Percentiles rank a stretch among this genome's conserved stretches.
These are phyloP conservation scores for Pseudomyrmex cubaensis DNA, from an alignment of 1,140 invertebrate genomes.

Conservation along the genomic window DNA sequence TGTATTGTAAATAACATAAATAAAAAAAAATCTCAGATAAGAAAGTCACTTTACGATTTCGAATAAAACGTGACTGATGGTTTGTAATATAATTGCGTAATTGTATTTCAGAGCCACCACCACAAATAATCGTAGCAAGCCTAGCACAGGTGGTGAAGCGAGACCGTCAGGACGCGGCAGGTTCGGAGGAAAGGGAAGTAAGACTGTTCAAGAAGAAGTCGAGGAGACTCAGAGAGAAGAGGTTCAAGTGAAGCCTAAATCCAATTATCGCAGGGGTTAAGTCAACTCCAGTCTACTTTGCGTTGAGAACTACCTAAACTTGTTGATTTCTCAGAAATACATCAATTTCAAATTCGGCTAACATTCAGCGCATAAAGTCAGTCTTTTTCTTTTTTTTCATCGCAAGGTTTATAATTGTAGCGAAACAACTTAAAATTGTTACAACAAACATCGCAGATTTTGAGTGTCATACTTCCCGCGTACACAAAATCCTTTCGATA, in stretches of 20 bases:
- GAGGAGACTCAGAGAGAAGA: constrained; percentile 79
- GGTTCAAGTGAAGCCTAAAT: constrained; percentile 78
- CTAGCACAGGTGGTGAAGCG: constrained; percentile 53
- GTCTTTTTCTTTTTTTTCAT: not conserved
- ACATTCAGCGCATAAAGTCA: not conserved
- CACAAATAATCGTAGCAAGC: constrained; percentile 68
- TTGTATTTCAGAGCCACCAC: constrained; percentile 61
- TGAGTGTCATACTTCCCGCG: not conserved
- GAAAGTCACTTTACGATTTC: not conserved
- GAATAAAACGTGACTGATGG: not conserved
- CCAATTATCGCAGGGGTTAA: constrained; percentile 76
- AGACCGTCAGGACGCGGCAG: constrained; percentile 72
- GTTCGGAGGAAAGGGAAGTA: constrained; percentile 72
- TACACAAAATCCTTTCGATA: too few relatives aligned
- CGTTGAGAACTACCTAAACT: not conserved
- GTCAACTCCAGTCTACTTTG: not conserved
- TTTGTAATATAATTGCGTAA: not conserved
- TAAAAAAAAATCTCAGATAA: not conserved
- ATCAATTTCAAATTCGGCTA: constrained; percentile 18
- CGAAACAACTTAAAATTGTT: constrained; percentile 8
- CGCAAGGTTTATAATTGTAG: not conserved
- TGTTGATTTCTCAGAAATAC: constrained; percentile 33
- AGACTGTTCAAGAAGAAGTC: constrained; percentile 76
- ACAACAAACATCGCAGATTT: not conserved
- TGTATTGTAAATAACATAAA: constrained; percentile 4